Conservation (phyloP, 2,113 vertebrate genomes). For the Chionomys nivalis region DNA sequence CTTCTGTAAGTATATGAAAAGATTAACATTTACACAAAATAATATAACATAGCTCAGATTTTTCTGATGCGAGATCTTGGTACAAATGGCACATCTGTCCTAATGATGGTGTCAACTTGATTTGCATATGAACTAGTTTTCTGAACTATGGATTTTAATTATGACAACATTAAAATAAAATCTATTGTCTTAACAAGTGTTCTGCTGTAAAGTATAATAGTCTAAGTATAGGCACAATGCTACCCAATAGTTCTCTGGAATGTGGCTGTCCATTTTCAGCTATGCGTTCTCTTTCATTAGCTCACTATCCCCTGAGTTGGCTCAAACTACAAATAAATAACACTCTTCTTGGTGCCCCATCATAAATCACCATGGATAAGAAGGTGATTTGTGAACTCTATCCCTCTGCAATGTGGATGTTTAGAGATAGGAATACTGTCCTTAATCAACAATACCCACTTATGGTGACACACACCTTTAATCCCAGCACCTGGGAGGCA, state of each 20-base stretch:
- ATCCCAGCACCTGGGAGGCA: neutral
- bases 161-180: neutral
- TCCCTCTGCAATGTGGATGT: neutral
- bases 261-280: neutral
- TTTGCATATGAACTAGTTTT: constrained; percentile 42
- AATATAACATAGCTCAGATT: neutral
- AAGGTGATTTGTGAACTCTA: neutral
- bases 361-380: neutral
- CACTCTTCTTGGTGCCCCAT: neutral
- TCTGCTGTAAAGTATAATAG: neutral
- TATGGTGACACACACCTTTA: neutral
- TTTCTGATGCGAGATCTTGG: neutral
- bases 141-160: neutral
- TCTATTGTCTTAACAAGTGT: neutral
- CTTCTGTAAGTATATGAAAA: constrained; percentile 17
- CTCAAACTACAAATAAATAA: neutral
- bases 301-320: neutral
- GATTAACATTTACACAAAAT: constrained; percentile 31
- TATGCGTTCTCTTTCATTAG: constrained; percentile 9
- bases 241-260: neutral
- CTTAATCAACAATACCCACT: neutral
- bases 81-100: neutral
- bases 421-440: neutral
- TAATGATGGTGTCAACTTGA: constrained; percentile 38
- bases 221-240: neutral